These are phyloP conservation scores for Clivina fossor DNA, from an alignment of 2,888 invertebrate species.

Conservation along the genomic window DNA sequence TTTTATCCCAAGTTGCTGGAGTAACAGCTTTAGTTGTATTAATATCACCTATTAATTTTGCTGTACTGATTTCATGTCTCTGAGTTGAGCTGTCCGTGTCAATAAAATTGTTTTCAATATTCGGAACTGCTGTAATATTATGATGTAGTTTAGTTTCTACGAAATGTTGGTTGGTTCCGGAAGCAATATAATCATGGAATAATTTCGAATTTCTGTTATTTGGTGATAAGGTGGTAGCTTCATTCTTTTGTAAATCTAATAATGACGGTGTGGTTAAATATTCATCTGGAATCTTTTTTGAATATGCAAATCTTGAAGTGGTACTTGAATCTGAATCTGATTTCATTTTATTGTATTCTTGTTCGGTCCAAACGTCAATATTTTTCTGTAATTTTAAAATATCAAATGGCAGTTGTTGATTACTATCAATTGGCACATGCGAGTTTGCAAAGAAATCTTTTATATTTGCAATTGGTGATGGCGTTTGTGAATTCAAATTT, in stretches of 20 bases:
- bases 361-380: constrained; percentile 83
- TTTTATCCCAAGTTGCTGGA: constrained; percentile 65
- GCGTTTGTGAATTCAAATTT: constrained; percentile 46
- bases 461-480: constrained; percentile 54
- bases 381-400: constrained; percentile 76
- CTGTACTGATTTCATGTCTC: constrained; percentile 40
- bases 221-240: constrained; percentile 35
- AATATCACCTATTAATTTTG: constrained; percentile 42
- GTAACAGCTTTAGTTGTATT: no score
- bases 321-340: constrained; percentile 54
- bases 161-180: constrained; percentile 19
- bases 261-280: constrained; percentile 69
- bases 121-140: constrained; percentile 39
- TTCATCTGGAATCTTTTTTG: constrained; percentile 77
- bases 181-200: constrained; percentile 40
- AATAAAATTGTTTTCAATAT: constrained; percentile 48
- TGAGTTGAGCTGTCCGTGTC: constrained; percentile 36
- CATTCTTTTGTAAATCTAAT: constrained; percentile 34
- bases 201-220: constrained; percentile 27
- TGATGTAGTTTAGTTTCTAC: constrained; percentile 44
- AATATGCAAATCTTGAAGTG: constrained; percentile 57
- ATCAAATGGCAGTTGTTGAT: constrained; percentile 64
- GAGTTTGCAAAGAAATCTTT: constrained; percentile 55
- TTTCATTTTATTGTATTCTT: constrained; percentile 63
- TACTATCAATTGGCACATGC: constrained; percentile 33